phyloP scores from a whole-genome alignment of 2,113 vertebrate genomes.

The Micronycteris hirsuta region DNA sequence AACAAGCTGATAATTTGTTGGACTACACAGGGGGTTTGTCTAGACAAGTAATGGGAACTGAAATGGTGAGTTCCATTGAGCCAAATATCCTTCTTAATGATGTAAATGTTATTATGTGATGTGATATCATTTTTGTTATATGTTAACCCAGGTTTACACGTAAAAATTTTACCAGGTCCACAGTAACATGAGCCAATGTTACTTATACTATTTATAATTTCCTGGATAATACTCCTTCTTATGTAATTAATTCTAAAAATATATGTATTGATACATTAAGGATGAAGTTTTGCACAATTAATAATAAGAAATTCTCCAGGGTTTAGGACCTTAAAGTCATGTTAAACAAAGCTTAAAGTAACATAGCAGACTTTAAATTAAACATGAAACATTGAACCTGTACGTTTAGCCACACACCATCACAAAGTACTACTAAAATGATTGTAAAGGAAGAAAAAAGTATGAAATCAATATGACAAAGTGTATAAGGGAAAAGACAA shows the following conservation, averaged over 20 bases:
- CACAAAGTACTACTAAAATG: neutral
- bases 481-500: neutral
- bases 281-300: neutral
- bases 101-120: neutral
- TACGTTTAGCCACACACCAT: neutral
- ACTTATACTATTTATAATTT: neutral
- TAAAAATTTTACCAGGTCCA: neutral
- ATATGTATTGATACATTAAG: neutral
- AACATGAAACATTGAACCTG: neutral
- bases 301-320: neutral
- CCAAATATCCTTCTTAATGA: neutral
- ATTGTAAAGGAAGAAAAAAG: neutral
- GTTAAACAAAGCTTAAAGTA: slow-evolving; percentile 4
- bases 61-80: neutral
- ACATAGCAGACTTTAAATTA: neutral
- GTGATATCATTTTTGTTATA: neutral
- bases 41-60: neutral
- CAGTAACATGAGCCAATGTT: neutral
- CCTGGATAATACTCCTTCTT: neutral
- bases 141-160: neutral
- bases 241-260: slow-evolving; percentile 1
- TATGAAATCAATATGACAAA: neutral
- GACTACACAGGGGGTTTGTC: neutral
- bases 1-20: neutral
- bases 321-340: neutral